phyloP scores from a whole-genome alignment of 1,140 invertebrate species.

The Bathynomus jamesi region DNA sequence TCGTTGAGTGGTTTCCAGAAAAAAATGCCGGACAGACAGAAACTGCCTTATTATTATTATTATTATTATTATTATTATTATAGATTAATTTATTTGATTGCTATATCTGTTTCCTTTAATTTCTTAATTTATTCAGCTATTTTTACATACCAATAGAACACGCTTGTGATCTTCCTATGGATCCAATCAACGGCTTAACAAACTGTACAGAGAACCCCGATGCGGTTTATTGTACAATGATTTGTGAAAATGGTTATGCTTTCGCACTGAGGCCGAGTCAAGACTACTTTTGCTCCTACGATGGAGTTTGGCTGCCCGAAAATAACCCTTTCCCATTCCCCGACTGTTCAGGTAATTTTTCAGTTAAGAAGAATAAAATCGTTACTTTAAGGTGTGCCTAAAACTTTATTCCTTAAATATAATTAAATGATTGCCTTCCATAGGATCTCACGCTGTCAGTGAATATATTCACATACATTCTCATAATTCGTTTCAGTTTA shows the following conservation, averaged over 20 bases:
- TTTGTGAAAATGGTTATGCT: conserved; percentile 55
- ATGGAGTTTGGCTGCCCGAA: conserved; percentile 45
- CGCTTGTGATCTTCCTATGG: conserved; percentile 50
- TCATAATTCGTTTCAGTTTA: not conserved
- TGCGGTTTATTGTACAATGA: conserved; percentile 50
- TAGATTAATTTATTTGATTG: not conserved
- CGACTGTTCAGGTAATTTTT: conserved; percentile 55
- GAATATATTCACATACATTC: not conserved
- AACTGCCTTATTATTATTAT: not conserved
- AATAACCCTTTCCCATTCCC: conserved; percentile 47
- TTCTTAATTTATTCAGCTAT: not conserved
- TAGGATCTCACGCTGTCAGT: not conserved
- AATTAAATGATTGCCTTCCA: not conserved
- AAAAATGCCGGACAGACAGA: not conserved
- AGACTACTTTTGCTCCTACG: conserved; percentile 48
- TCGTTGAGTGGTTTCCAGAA: too few relatives aligned
- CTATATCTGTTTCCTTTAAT: conserved; percentile 3
- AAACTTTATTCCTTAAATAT: conserved; percentile 3
- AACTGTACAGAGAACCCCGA: conserved; percentile 49
- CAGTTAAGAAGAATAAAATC: too few relatives aligned
- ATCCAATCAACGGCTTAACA: conserved; percentile 50
- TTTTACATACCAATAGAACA: conserved; percentile 45
- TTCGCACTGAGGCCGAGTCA: conserved; percentile 48
- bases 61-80: not conserved
- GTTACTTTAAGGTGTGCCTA: too few relatives aligned